phyloP scores from a whole-genome alignment of 2,113 vertebrate genomes.

The Trochalopteron elliotii region DNA sequence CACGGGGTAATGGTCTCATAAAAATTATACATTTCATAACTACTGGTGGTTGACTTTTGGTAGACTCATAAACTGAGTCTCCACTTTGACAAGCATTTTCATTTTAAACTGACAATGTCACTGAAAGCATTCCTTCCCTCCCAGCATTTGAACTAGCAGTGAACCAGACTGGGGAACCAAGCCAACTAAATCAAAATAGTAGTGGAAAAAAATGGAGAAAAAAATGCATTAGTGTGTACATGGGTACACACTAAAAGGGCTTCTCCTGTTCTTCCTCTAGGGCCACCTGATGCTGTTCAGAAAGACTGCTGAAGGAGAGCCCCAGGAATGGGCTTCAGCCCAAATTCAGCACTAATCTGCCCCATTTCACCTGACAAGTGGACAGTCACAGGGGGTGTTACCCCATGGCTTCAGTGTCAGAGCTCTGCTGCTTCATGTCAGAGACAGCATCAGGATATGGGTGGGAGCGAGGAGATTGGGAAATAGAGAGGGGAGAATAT shows the following conservation, averaged over 20 bases:
- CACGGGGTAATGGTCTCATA: background rate
- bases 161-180: background rate
- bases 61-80: background rate
- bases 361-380: background rate
- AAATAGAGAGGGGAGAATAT: background rate
- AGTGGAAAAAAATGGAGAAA: background rate
- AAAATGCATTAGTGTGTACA: background rate
- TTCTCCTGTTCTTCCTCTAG: background rate
- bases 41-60: background rate
- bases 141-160: background rate
- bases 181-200: background rate
- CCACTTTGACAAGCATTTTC: background rate
- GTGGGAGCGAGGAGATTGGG: background rate
- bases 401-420: background rate
- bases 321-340: background rate
- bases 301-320: background rate
- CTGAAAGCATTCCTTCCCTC: background rate
- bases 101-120: background rate
- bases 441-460: background rate
- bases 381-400: accelerated
- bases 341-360: background rate
- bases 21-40: background rate
- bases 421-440: background rate
- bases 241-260: background rate
- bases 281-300: background rate